Percentiles rank a stretch among this genome's conserved stretches.
Conservation (phyloP, 37 sponge, comb jelly and placozoan genomes). For the Halichondria panicea region DNA sequence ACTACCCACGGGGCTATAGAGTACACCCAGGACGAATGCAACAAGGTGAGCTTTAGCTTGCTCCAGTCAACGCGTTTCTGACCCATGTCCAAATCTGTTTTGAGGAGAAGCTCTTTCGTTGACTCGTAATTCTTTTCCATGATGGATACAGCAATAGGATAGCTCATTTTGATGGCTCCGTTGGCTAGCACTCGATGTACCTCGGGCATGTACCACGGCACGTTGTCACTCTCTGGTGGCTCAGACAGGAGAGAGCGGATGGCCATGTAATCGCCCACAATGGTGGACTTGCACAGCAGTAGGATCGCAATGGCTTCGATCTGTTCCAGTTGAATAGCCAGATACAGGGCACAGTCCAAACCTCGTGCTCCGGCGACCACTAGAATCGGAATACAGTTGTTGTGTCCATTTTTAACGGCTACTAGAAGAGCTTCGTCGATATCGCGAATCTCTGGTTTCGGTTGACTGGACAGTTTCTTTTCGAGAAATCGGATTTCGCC, state of each 20-base stretch:
- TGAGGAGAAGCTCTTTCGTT: constrained; percentile 71
- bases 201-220: constrained; percentile 65
- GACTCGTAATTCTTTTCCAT: constrained; percentile 71
- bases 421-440: constrained; percentile 72
- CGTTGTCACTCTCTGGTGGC: constrained; percentile 44
- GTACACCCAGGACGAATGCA: constrained; percentile 76
- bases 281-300: constrained; percentile 76
- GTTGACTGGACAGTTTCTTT: constrained; percentile 19
- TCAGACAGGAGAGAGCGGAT: constrained; percentile 75
- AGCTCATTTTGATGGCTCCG: constrained; percentile 52
- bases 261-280: constrained; percentile 34
- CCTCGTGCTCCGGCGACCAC: constrained; percentile 60
- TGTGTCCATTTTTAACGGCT: constrained; percentile 51
- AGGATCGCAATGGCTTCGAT: constrained; percentile 69
- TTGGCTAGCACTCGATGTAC: constrained; percentile 54
- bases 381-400: constrained; percentile 41
- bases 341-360: constrained; percentile 66
- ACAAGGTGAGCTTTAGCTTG: constrained; percentile 54
- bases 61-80: constrained; percentile 75
- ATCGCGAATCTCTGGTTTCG: constrained; percentile 32
- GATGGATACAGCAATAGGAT: constrained; percentile 73
- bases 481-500: constrained; percentile 24
- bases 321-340: constrained; percentile 74
- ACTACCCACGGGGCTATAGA: constrained; percentile 87
- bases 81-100: constrained; percentile 78